These are phyloP conservation scores for Nansenia antarctica DNA, from an alignment of 2,113 vertebrate genomes.

Conservation along the genomic window DNA sequence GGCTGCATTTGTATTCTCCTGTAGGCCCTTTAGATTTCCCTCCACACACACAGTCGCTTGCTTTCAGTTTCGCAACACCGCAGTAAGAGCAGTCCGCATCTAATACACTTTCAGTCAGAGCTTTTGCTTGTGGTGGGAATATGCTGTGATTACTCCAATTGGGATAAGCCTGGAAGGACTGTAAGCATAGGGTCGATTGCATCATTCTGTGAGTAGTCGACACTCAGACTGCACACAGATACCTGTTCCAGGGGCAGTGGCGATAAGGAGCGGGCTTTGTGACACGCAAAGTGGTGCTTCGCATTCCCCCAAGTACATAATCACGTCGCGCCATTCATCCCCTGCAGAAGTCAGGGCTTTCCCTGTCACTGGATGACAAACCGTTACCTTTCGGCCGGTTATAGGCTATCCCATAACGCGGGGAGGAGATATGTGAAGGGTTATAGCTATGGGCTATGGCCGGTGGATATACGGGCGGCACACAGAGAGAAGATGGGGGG, in stretches of 20 bases:
- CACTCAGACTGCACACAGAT: conserved; percentile 42
- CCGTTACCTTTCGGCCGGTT: too few species aligned
- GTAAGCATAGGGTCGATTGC: conserved; percentile 55
- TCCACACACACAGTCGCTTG: conserved; percentile 16
- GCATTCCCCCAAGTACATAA: conserved; percentile 57
- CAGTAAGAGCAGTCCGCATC: neutral
- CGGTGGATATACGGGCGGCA: too few species aligned
- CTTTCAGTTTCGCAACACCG: conserved; percentile 8
- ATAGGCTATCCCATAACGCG: neutral
- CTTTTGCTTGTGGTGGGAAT: neutral
- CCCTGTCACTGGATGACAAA: conserved; percentile 57
- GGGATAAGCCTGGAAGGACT: neutral
- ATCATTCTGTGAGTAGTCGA: conserved; percentile 41
- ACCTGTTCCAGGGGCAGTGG: neutral
- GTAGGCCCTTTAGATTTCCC: conserved; percentile 5
- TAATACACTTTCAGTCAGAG: neutral
- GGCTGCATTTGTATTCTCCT: conserved; percentile 30
- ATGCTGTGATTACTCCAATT: neutral
- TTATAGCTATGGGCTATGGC: neutral
- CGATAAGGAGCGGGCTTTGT: conserved; percentile 33
- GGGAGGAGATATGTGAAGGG: neutral
- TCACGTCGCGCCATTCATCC: conserved; percentile 56
- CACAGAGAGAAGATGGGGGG: neutral
- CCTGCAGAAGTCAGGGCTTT: conserved; percentile 26
- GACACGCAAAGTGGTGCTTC: conserved; percentile 61